Evolutionary conservation across 2,113 vertebrate species (phyloP).

Genomic region (Carassius carassius): DNA sequence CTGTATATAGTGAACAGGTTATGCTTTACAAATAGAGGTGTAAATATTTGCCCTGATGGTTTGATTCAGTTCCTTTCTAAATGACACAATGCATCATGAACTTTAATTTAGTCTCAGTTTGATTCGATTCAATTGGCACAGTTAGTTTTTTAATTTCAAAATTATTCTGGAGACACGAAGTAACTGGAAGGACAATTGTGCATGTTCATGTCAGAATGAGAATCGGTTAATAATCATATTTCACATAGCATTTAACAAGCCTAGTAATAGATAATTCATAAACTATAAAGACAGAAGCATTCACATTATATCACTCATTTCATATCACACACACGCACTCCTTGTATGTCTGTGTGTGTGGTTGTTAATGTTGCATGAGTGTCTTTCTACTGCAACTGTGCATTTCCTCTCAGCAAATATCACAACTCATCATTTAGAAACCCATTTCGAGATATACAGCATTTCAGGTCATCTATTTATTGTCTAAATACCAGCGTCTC

Average conservation of each 20-base stretch:
- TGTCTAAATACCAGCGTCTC: background rate
- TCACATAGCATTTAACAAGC: background rate
- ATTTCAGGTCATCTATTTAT: background rate
- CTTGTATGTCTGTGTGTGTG: background rate
- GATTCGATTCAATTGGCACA: background rate
- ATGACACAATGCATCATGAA: background rate
- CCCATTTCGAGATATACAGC: background rate
- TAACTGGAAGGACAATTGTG: background rate
- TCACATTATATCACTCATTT: background rate
- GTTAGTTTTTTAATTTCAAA: background rate
- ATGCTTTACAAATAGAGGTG: background rate
- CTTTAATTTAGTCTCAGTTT: background rate
- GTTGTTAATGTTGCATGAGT: conserved; percentile 37
- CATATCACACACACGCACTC: background rate
- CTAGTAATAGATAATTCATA: background rate
- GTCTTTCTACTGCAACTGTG: conserved; percentile 31
- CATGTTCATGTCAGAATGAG: background rate
- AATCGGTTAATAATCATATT: background rate
- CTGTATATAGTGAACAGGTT: background rate
- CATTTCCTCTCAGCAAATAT: conserved; percentile 33
- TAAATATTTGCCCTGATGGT: background rate
- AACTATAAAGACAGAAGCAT: background rate
- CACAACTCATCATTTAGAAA: conserved; percentile 33
- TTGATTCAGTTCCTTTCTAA: background rate
- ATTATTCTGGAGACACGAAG: background rate